Evolutionary conservation across 2,888 invertebrate species (phyloP), one percentile per base, ranked within the genome.

Genomic region (Chouioia cunea): DNA sequence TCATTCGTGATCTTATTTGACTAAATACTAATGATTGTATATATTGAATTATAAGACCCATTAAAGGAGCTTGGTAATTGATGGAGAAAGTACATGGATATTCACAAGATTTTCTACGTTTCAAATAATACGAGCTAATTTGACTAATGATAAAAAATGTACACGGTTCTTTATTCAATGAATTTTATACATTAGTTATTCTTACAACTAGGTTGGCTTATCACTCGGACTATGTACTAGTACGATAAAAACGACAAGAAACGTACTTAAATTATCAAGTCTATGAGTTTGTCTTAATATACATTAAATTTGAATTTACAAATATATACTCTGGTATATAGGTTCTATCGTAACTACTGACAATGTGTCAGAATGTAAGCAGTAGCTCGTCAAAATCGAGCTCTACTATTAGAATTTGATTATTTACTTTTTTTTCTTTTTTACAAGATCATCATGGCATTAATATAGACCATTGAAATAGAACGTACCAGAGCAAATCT

Each of bases 301-400:
- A 56, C 8, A 44, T 69, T 53, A 69, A 52, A 27, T 15, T 69
- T 23, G 18, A 69, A 69, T 57, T 57, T 57, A 63, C 57, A 63
- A 50, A 52, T 12, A 6, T 36, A 20, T 69, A 57, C 54, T 18
- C 56, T 57, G 53, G 54, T 58, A n/a, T 48, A n/a, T 36, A 20
- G 22, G n/a, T n/a, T n/a, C n/a, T n/a, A n/a, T 50, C 46, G 23
- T 43, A 50, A 36, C 36, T 8, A 18, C 4, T 48, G 43, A 63
- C 56, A 23, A 50, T 16, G 22, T 52, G 27, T 58, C 50, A 58
- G 18, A 58, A 46, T n/a, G 15, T 14, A 36, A 10, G 20, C 4
- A 14, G 27, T 44, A 43, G 12, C 56, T 47, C 4, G 56, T 12
- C 1, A 64, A 44, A 64, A 27, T 46, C 14, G 56, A 65, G 36